phyloP scores from a whole-genome alignment of 35 echinoderm and acorn worm species.

The Heliocidaris tuberculata region DNA sequence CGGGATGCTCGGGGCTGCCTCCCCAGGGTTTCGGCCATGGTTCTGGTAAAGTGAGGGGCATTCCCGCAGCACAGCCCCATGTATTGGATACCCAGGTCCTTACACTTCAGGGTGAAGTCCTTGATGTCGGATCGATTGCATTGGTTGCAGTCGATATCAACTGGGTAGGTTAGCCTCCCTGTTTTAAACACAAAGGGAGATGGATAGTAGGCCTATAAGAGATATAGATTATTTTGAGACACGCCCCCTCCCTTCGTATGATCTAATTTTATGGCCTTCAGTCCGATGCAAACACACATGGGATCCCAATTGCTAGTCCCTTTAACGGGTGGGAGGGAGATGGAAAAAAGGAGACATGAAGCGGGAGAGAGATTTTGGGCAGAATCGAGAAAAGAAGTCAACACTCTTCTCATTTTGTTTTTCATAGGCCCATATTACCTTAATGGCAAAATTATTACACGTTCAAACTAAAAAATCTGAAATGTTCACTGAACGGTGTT shows the following conservation, averaged over 20 bases:
- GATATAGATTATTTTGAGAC: no score
- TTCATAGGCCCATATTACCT: no score
- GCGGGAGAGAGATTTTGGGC: background rate
- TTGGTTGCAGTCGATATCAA: slow-evolving; percentile 51
- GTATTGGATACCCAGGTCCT: slow-evolving; percentile 76
- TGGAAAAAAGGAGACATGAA: background rate
- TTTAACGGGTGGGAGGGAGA: background rate
- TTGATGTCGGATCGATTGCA: slow-evolving; percentile 58
- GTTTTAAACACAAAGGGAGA: background rate
- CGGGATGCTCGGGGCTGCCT: slow-evolving; percentile 65
- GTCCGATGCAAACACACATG: no score
- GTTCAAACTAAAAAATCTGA: no score
- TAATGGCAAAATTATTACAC: no score
- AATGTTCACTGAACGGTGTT: no score
- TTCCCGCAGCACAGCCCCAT: slow-evolving; percentile 84
- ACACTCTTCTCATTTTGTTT: no score
- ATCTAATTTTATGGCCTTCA: no score
- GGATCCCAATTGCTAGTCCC: no score
- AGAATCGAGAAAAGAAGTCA: background rate
- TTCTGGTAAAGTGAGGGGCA: slow-evolving; percentile 68
- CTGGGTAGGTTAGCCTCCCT: slow-evolving; percentile 63
- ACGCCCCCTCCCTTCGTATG: no score
- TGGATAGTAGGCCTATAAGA: background rate
- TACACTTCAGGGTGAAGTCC: slow-evolving; percentile 52
- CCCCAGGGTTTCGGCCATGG: slow-evolving; percentile 78